Evolutionary conservation across 2,888 invertebrate genomes (phyloP).

Genomic region (Adelognathus sp.): DNA sequence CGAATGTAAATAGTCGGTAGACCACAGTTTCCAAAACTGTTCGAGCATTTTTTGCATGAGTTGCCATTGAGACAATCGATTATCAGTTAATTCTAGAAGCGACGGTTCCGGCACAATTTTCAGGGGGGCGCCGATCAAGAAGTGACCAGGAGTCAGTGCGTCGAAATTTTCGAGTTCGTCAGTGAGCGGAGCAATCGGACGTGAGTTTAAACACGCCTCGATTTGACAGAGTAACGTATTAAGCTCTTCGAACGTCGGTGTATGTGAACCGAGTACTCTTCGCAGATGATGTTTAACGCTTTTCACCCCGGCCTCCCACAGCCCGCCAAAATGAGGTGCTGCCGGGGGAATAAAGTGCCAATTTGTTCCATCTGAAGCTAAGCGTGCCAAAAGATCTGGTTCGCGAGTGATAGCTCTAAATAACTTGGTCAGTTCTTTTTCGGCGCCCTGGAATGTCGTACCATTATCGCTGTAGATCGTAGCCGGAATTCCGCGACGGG

Average conservation of each 20-base stretch:
- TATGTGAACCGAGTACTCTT: slow-evolving; percentile 16
- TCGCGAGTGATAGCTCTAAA: background rate
- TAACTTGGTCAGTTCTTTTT: slow-evolving; percentile 29
- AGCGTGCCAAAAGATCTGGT: background rate
- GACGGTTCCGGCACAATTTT: slow-evolving; percentile 58
- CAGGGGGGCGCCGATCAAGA: slow-evolving; percentile 61
- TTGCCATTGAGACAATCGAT: slow-evolving; percentile 62
- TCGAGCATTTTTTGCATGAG: slow-evolving; percentile 50
- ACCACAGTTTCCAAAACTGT: slow-evolving; percentile 64
- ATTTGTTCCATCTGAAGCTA: slow-evolving; percentile 22
- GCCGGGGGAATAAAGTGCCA: slow-evolving; percentile 60
- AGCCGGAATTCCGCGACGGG: slow-evolving; percentile 57
- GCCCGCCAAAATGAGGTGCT: slow-evolving; percentile 53
- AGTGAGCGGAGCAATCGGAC: slow-evolving; percentile 36
- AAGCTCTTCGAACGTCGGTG: slow-evolving; percentile 41
- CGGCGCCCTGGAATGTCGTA: slow-evolving; percentile 64
- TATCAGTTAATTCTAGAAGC: slow-evolving; percentile 46
- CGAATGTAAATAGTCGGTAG: slow-evolving; percentile 62
- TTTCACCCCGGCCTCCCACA: slow-evolving; percentile 10
- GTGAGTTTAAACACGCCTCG: slow-evolving; percentile 56
- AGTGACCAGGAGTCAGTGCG: slow-evolving; percentile 64
- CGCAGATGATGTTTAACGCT: slow-evolving; percentile 21
- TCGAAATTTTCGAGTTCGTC: background rate
- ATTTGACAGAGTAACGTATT: slow-evolving; percentile 43
- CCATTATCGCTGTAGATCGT: slow-evolving; percentile 65